phyloP scores from a whole-genome alignment of 2,797 vertebrate species.

The Myiothlypis chrysogaster region DNA sequence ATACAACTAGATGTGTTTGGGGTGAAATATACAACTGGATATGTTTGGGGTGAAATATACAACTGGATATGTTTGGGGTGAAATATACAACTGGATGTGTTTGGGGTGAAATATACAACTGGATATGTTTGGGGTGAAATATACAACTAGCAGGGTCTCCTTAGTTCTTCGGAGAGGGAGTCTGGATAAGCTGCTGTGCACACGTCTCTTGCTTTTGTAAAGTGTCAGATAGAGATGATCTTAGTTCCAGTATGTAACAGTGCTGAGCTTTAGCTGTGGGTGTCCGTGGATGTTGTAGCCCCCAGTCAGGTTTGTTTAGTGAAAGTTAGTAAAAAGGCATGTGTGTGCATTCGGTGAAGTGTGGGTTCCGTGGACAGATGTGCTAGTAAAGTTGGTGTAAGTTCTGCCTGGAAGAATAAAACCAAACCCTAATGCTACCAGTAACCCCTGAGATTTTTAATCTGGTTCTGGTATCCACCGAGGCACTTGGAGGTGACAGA shows the following conservation, averaged over 20 bases:
- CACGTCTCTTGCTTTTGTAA: background rate
- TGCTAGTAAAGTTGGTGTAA: background rate
- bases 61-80: background rate
- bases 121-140: background rate
- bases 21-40: background rate
- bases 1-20: background rate
- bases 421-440: background rate
- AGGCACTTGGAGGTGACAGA: background rate
- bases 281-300: background rate
- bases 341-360: background rate
- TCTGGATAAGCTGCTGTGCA: background rate
- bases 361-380: background rate
- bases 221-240: background rate
- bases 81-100: background rate
- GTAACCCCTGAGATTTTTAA: background rate
- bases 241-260: fast-evolving
- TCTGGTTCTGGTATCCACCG: fast-evolving
- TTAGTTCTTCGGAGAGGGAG: background rate
- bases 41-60: background rate
- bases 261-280: background rate
- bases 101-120: background rate
- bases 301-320: background rate
- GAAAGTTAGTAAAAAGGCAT: background rate
- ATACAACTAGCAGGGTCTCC: fast-evolving
- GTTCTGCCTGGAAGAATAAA: background rate